Conservation (phyloP, 2,113 vertebrate species). For the Nothoprocta pentlandii region DNA sequence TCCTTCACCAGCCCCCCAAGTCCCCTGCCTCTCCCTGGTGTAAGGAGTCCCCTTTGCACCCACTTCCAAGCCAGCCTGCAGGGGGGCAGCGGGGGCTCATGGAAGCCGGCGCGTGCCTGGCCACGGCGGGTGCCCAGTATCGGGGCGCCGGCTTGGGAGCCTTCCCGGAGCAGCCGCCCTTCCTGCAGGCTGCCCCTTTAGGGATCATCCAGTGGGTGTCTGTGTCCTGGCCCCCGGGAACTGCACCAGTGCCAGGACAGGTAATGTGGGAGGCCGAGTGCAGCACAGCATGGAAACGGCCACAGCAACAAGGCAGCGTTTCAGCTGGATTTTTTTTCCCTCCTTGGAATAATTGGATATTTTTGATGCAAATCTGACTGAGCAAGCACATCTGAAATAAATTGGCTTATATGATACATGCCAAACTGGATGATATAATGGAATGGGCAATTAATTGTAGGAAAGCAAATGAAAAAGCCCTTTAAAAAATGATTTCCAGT, state of each 20-base stretch:
- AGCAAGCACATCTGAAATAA: neutral
- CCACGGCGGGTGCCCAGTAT: neutral
- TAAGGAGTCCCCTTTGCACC: neutral
- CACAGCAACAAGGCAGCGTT: neutral
- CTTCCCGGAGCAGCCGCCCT: no score
- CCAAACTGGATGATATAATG: neutral
- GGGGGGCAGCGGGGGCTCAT: neutral
- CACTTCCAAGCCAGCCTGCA: neutral
- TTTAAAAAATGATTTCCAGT: neutral
- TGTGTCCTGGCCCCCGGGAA: no score
- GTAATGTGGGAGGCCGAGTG: neutral
- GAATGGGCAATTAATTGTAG: neutral
- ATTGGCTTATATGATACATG: neutral
- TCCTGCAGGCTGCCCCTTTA: no score
- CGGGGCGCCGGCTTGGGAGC: no score
- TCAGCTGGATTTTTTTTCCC: neutral
- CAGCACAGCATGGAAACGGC: neutral
- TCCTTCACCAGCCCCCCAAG: neutral
- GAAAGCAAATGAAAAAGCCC: neutral
- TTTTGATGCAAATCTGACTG: neutral
- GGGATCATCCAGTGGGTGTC: no score
- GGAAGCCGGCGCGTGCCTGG: neutral
- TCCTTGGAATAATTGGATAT: neutral
- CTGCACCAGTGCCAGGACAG: accelerated
- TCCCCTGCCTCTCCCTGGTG: neutral